Percentiles rank a stretch among this genome's conserved stretches.
Evolutionary conservation across 23 tunicate species (phyloP).

Genomic region (Styela clava): DNA sequence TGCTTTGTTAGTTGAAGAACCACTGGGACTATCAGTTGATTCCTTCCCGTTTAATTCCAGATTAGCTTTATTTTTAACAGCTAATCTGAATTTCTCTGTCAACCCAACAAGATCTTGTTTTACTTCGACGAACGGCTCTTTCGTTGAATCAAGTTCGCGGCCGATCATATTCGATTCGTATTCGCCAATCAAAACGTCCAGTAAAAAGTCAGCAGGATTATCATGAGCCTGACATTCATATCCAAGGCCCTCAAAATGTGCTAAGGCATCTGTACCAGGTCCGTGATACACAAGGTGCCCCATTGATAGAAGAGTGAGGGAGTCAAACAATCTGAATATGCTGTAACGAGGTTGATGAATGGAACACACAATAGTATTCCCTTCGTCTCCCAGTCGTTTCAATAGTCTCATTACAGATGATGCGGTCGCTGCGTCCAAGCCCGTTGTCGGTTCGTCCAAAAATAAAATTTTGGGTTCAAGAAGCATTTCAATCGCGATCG

Average conservation of each 20-base stretch:
- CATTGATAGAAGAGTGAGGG: conserved; percentile 70
- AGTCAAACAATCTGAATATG: conserved; percentile 76
- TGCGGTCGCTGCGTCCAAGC: conserved; percentile 92
- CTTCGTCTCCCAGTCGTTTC: conserved; percentile 66
- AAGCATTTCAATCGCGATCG: conserved; percentile 78
- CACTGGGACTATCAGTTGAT: background rate
- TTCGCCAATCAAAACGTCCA: conserved; percentile 88
- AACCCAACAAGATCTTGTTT: background rate
- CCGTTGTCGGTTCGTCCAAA: conserved; percentile 85
- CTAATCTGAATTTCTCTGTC: background rate
- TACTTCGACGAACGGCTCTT: background rate
- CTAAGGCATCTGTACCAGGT: conserved; percentile 41
- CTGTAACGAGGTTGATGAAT: conserved; percentile 93
- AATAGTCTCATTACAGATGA: conserved; percentile 72
- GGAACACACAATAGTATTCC: conserved; percentile 78
- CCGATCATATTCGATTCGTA: background rate
- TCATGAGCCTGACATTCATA: conserved; percentile 84
- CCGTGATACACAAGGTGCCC: conserved; percentile 78
- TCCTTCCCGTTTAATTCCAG: conserved; percentile 21
- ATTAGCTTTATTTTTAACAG: conserved; percentile 11
- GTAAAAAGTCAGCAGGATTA: conserved; percentile 91
- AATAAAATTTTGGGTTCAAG: conserved; percentile 74
- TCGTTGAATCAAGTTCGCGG: background rate
- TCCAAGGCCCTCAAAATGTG: conserved; percentile 74
- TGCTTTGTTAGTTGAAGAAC: background rate